phyloP scores from a whole-genome alignment of 2,113 vertebrate species.

The Sinocyclocheilus anophthalmus region DNA sequence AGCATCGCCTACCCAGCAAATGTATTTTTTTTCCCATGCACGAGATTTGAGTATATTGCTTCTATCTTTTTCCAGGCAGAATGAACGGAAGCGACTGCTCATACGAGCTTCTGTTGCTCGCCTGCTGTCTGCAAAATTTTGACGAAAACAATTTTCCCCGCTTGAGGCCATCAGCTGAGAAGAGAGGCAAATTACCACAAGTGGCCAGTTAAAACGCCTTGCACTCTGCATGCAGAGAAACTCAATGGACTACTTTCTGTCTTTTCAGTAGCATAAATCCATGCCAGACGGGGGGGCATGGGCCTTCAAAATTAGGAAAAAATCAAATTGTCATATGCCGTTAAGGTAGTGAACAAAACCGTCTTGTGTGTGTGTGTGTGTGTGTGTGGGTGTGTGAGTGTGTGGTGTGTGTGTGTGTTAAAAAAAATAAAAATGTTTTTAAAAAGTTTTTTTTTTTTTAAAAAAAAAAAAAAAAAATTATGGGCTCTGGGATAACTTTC shows the following conservation, averaged over 20 bases:
- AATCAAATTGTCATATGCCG: not conserved
- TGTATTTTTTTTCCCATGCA: not conserved
- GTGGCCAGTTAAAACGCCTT: constrained; percentile 46
- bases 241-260: not conserved
- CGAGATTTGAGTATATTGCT: not conserved
- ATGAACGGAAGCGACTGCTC: not conserved
- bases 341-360: not conserved
- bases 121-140: constrained; percentile 33
- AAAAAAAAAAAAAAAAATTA: no score
- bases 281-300: not conserved
- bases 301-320: not conserved
- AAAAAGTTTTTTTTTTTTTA: no score
- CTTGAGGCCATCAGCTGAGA: constrained; percentile 39
- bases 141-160: constrained; percentile 3
- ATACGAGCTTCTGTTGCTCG: not conserved
- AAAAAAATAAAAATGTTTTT: no score
- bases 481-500: not conserved
- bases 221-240: constrained; percentile 22
- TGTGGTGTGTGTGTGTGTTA: no score
- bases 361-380: not conserved
- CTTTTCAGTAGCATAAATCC: not conserved
- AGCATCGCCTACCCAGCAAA: constrained; percentile 6
- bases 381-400: no score
- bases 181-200: constrained; percentile 52
- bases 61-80: constrained; percentile 8